Evolutionary conservation across 1,140 invertebrate species (phyloP).

Genomic region (Neodiprion lecontei): DNA sequence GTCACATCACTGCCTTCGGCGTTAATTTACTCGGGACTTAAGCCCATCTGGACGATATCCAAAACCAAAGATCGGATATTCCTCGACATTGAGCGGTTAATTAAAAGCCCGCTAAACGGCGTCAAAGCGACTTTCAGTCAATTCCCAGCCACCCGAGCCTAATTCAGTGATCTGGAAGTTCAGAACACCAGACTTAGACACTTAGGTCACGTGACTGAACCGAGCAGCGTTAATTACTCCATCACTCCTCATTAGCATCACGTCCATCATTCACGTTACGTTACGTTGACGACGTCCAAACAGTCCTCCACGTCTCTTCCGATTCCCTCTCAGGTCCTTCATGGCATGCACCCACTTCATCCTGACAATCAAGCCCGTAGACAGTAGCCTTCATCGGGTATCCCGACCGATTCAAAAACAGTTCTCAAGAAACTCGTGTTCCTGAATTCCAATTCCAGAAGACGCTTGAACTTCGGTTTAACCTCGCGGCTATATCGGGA

Average conservation of each 20-base stretch:
- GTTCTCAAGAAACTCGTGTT: no score
- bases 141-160: background rate
- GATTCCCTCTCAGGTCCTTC: background rate
- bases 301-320: background rate
- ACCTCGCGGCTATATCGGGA: no score
- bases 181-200: background rate
- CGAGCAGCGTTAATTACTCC: slow-evolving; percentile 22
- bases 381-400: no score
- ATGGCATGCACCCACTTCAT: no score
- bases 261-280: slow-evolving; percentile 21
- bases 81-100: background rate
- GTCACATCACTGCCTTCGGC: no score
- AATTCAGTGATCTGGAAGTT: background rate
- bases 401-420: no score
- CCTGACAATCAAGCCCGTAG: no score
- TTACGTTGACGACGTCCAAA: background rate
- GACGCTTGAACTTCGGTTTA: no score
- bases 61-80: no score
- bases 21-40: no score
- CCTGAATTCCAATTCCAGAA: no score
- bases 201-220: slow-evolving; percentile 7
- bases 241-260: slow-evolving; percentile 16
- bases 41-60: no score
- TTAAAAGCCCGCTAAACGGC: background rate
- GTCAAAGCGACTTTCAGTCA: background rate